phyloP scores from a whole-genome alignment of 2,797 vertebrate species.

The Arrhamphus sclerolepis region DNA sequence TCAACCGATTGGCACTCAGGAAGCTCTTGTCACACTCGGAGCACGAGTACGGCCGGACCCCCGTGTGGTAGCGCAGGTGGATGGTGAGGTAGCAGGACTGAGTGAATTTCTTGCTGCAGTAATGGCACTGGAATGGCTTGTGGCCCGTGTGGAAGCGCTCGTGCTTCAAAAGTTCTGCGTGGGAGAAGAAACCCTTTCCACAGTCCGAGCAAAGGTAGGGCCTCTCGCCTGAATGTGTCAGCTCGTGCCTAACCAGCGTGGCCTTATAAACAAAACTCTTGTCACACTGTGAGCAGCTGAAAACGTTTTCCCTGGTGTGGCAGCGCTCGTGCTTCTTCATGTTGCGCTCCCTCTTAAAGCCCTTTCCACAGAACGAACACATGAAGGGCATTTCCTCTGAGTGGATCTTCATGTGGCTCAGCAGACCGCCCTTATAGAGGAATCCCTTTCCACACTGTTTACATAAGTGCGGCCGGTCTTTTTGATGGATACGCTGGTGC shows the following conservation, averaged over 20 bases:
- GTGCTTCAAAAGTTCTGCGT: constrained; percentile 77
- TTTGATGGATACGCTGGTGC: constrained; percentile 72
- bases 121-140: constrained; percentile 78
- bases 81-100: constrained; percentile 82
- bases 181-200: constrained; percentile 79
- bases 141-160: constrained; percentile 81
- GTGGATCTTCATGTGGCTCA: constrained; percentile 79
- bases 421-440: constrained; percentile 73
- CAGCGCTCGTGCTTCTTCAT: constrained; percentile 76
- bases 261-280: constrained; percentile 80
- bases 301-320: constrained; percentile 76
- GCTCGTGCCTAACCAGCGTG: constrained; percentile 73
- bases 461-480: constrained; percentile 73
- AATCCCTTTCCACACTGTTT: constrained; percentile 75
- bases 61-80: constrained; percentile 80
- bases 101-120: constrained; percentile 79
- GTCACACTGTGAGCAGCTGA: constrained; percentile 75
- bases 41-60: constrained; percentile 75
- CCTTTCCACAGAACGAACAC: constrained; percentile 76
- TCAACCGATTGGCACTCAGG: constrained; percentile 77
- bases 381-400: constrained; percentile 77
- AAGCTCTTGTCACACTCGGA: constrained; percentile 77
- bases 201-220: constrained; percentile 80
- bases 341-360: constrained; percentile 77
- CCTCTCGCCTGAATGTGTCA: constrained; percentile 78